phyloP scores from a whole-genome alignment of 2,888 invertebrate species.

The Chaetoderma sp. region DNA sequence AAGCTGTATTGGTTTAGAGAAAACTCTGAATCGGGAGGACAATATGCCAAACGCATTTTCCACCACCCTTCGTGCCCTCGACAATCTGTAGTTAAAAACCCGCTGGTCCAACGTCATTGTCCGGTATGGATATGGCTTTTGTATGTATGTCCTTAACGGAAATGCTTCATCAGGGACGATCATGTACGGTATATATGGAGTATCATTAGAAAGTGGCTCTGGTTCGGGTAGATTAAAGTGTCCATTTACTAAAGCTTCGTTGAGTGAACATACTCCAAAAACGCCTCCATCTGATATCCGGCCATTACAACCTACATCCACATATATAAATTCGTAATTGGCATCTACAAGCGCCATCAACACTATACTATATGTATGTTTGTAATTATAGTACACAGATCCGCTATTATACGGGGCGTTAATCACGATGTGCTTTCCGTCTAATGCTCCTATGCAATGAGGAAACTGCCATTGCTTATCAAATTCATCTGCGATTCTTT shows the following conservation, averaged over 20 bases:
- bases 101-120: conserved; percentile 5
- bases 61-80: background rate
- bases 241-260: conserved; percentile 4
- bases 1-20: conserved; percentile 1
- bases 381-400: background rate
- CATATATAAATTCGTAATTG: background rate
- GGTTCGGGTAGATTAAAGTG: no score
- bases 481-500: background rate
- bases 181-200: background rate
- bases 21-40: conserved; percentile 9
- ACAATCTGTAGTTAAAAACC: conserved; percentile 4
- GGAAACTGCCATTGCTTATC: background rate
- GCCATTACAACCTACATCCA: background rate
- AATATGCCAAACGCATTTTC: background rate
- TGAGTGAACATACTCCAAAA: background rate
- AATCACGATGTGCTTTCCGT: background rate
- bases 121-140: conserved; percentile 1
- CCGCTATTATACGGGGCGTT: background rate
- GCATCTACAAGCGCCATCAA: background rate
- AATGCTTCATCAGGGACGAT: conserved; percentile 10
- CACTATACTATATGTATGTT: background rate
- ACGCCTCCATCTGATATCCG: conserved; percentile 12
- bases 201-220: no score
- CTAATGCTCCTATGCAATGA: background rate
- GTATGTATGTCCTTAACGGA: background rate